Percentiles rank a stretch among this genome's conserved stretches.
Evolutionary conservation across 2,888 invertebrate species (phyloP).

Genomic region (Mimas tiliae): DNA sequence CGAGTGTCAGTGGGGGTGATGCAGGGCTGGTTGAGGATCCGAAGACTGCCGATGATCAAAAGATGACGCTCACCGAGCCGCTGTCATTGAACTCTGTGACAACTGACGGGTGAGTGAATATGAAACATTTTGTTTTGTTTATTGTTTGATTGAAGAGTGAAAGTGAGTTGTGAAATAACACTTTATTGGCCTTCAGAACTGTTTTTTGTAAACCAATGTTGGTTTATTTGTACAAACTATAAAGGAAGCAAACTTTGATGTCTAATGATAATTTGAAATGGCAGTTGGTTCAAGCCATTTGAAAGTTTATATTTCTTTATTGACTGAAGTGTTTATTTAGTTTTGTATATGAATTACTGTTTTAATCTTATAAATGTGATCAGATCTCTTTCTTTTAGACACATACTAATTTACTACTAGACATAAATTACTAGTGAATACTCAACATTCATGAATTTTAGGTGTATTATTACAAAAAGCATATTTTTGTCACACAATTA

Average conservation of each 20-base stretch:
- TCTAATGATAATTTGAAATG: neutral
- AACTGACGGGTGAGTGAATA: constrained; percentile 81
- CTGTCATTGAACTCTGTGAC: constrained; percentile 83
- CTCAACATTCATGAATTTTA: too few relatives aligned
- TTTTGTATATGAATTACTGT: neutral
- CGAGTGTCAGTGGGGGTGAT: constrained; percentile 33
- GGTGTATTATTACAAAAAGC: too few relatives aligned
- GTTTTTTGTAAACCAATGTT: constrained; percentile 4
- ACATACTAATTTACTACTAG: too few relatives aligned
- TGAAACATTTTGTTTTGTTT: constrained; percentile 15
- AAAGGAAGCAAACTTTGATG: constrained; percentile 1
- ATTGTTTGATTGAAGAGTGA: constrained; percentile 35
- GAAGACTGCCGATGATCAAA: constrained; percentile 51
- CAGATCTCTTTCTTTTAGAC: too few relatives aligned
- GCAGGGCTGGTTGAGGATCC: constrained; percentile 34
- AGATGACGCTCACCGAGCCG: constrained; percentile 80
- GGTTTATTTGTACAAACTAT: constrained; percentile 12
- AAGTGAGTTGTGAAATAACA: constrained; percentile 40
- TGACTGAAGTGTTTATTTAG: neutral
- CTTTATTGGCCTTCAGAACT: constrained; percentile 33
- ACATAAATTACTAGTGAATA: too few relatives aligned
- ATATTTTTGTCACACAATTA: too few relatives aligned
- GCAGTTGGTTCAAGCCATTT: neutral
- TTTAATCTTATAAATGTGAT: neutral
- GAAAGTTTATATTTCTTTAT: neutral